Evolutionary conservation across 2,797 vertebrate genomes (phyloP).

Genomic region (Acridotheres tristis): DNA sequence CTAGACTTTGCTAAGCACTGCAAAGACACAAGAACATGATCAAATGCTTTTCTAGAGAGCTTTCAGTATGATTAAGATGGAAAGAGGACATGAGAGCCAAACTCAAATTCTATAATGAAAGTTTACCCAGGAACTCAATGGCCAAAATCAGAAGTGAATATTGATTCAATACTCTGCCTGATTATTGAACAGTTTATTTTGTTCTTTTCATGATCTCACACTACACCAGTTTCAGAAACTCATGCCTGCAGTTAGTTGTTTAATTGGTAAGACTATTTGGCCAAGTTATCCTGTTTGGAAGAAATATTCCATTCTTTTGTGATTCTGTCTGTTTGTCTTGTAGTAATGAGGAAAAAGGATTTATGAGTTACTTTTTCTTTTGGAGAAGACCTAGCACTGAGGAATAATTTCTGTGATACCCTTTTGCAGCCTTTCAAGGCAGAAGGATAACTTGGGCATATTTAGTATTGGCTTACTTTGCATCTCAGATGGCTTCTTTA

Average conservation of each 20-base stretch:
- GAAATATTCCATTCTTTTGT: not conserved
- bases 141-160: not conserved
- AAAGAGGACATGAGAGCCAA: not conserved
- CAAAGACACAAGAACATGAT: not conserved
- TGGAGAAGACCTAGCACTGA: not conserved
- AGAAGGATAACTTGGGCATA: not conserved
- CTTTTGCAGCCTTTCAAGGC: not conserved
- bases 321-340: not conserved
- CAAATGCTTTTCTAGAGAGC: not conserved
- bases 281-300: not conserved
- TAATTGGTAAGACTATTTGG: not conserved
- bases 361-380: not conserved
- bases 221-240: not conserved
- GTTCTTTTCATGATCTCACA: not conserved
- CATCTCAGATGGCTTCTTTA: not conserved
- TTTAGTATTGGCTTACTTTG: not conserved
- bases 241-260: not conserved
- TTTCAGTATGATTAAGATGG: not conserved
- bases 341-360: not conserved
- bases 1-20: not conserved
- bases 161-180: not conserved
- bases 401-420: not conserved
- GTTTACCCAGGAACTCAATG: not conserved
- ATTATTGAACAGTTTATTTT: not conserved
- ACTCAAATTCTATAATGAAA: not conserved